Conservation (phyloP, 1,140 invertebrate species). For the Eumaeus atala region DNA sequence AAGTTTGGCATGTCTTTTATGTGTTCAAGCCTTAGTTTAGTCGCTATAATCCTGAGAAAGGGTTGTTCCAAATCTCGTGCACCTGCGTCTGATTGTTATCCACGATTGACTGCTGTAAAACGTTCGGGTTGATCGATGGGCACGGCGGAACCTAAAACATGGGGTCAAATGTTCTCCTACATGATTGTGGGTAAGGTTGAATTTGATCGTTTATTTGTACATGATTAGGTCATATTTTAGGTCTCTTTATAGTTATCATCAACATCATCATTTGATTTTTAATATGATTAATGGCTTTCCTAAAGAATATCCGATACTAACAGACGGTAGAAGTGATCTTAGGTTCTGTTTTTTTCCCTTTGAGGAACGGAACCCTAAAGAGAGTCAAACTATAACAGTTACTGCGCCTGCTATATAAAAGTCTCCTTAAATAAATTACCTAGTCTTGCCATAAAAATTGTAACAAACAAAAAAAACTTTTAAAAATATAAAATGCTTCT, state of each 20-base stretch:
- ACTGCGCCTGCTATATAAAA: no score
- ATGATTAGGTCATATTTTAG: constrained; percentile 3
- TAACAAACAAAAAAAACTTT: no score
- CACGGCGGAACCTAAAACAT: constrained; percentile 16
- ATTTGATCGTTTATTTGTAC: constrained; percentile 22
- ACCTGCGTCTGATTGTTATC: constrained; percentile 45
- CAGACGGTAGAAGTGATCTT: no score
- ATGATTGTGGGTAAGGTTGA: neutral
- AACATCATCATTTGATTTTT: no score
- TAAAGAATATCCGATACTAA: no score
- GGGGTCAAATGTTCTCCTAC: constrained; percentile 18
- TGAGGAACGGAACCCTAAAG: no score
- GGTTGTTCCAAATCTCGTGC: constrained; percentile 30
- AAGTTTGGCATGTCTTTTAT: constrained; percentile 13
- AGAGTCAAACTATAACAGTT: no score
- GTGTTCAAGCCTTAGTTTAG: neutral
- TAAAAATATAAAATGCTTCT: no score
- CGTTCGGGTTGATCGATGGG: constrained; percentile 36
- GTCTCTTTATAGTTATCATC: neutral
- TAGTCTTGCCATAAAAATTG: no score
- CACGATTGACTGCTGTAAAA: constrained; percentile 33
- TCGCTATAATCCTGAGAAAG: constrained; percentile 21
- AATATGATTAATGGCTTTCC: no score
- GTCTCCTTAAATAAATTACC: no score
- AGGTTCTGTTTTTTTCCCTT: no score